phyloP scores from a whole-genome alignment of 2,113 vertebrate genomes.

The Fukomys damarensis region DNA sequence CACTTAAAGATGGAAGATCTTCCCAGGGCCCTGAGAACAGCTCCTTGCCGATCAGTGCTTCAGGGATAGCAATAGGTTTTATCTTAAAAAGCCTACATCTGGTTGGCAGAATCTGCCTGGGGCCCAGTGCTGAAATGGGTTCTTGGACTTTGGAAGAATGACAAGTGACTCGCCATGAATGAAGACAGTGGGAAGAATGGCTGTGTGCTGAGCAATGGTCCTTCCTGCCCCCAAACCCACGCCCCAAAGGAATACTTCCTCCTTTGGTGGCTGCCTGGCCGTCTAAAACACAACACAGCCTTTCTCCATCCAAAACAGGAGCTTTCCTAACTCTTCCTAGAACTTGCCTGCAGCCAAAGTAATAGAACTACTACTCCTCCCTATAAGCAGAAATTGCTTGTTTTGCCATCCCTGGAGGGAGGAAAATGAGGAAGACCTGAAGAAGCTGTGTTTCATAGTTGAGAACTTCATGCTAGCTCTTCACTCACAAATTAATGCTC shows the following conservation, averaged over 20 bases:
- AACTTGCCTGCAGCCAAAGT: neutral
- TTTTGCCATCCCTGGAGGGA: neutral
- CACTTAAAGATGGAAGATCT: neutral
- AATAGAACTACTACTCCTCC: neutral
- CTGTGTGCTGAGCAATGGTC: neutral
- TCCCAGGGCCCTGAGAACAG: neutral
- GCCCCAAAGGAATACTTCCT: neutral
- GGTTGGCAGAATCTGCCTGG: neutral
- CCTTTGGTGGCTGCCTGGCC: neutral
- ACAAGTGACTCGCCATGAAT: neutral
- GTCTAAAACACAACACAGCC: neutral
- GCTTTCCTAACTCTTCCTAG: neutral
- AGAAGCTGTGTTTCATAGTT: neutral
- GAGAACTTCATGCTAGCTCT: neutral
- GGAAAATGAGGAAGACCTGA: neutral
- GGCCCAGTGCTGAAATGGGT: too few species aligned
- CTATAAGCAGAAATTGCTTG: fast-evolving
- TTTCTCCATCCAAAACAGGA: neutral
- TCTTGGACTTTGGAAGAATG: neutral
- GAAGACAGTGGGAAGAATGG: neutral
- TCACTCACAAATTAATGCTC: neutral
- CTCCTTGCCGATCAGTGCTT: neutral
- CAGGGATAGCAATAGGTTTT: neutral
- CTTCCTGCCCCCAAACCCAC: neutral
- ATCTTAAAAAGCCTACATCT: neutral